phyloP scores from a whole-genome alignment of 2,113 vertebrate species.

The Cavia porcellus region DNA sequence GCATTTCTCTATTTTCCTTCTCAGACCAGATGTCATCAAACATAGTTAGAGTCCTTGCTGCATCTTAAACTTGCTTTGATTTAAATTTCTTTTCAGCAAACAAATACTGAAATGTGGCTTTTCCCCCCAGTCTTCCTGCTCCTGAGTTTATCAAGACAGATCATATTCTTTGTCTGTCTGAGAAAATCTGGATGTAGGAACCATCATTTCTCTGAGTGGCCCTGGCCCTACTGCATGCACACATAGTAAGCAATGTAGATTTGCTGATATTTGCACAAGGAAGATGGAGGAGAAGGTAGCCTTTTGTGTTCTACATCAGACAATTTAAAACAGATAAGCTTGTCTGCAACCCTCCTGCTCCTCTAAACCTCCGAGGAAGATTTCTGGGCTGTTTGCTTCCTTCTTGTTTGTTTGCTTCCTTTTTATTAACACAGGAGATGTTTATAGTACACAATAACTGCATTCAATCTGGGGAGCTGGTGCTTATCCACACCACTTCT shows the following conservation, averaged over 20 bases:
- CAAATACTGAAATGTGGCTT: background rate
- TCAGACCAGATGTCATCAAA: background rate
- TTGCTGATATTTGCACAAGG: background rate
- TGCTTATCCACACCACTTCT: background rate
- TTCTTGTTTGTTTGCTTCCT: background rate
- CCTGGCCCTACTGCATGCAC: background rate
- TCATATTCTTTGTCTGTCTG: background rate
- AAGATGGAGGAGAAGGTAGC: background rate
- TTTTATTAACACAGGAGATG: background rate
- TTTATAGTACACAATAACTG: background rate
- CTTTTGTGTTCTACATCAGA: background rate
- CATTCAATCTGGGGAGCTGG: background rate
- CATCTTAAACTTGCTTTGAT: background rate
- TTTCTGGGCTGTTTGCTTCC: background rate
- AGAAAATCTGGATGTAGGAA: background rate
- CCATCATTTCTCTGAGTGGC: background rate
- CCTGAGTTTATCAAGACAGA: background rate
- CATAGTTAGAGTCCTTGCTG: background rate
- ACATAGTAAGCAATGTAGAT: background rate
- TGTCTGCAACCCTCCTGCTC: background rate
- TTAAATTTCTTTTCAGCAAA: conserved; percentile 43
- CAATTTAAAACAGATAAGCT: background rate
- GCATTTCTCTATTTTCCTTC: conserved; percentile 30
- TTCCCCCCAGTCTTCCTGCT: background rate
- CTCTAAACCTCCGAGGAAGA: background rate